These are phyloP conservation scores for Pogonophryne albipinna DNA, from an alignment of 2,797 vertebrate species.

Conservation along the genomic window DNA sequence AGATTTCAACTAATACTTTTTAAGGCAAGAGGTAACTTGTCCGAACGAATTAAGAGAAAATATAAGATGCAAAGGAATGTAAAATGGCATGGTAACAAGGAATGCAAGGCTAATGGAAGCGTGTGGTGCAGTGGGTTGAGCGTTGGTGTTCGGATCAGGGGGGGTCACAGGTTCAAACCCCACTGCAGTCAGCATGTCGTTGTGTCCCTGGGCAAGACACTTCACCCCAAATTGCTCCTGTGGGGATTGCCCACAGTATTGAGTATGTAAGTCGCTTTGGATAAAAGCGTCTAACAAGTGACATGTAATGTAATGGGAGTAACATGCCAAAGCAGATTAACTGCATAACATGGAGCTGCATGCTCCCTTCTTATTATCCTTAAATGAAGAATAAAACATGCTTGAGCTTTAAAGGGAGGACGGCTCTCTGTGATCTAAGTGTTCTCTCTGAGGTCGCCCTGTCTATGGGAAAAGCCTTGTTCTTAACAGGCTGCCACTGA, in stretches of 20 bases:
- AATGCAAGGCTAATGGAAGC: slow-evolving; percentile 16
- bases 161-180: no score
- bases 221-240: no score
- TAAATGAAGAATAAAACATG: slow-evolving; percentile 35
- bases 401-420: slow-evolving; percentile 43
- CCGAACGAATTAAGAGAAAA: neutral
- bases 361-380: slow-evolving; percentile 22
- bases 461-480: slow-evolving; percentile 60
- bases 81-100: slow-evolving; percentile 18
- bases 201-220: no score
- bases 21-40: slow-evolving; percentile 1
- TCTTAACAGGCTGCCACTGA: slow-evolving; percentile 50
- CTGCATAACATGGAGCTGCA: neutral
- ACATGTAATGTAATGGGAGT: neutral
- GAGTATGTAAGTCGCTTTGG: no score
- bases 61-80: slow-evolving; percentile 2
- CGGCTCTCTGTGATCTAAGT: slow-evolving; percentile 31
- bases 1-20: slow-evolving; percentile 14
- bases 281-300: no score
- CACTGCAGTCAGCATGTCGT: no score
- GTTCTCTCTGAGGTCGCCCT: slow-evolving; percentile 19
- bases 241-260: no score
- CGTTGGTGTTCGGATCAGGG: no score
- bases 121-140: no score
- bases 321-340: slow-evolving; percentile 42